phyloP scores from a whole-genome alignment of 2,113 vertebrate species.

The Cisticola juncidis region DNA sequence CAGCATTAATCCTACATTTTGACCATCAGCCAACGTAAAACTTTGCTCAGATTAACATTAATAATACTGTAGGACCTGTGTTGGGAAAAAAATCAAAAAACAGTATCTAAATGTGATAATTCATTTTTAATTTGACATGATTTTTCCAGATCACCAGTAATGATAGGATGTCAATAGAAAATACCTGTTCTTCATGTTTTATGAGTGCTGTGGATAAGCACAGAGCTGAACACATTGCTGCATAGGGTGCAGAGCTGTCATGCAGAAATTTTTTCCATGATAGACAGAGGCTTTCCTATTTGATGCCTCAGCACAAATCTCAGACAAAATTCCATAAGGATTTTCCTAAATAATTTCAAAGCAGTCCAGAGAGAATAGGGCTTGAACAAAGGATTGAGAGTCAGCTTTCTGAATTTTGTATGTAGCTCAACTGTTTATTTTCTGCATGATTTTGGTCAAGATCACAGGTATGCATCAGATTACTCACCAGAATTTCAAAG shows the following conservation, averaged over 20 bases:
- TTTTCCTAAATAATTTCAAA: not conserved
- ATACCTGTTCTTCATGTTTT: not conserved
- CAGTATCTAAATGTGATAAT: not conserved
- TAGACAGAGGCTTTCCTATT: not conserved
- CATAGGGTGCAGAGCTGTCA: not conserved
- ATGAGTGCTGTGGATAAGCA: not conserved
- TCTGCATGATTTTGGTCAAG: not conserved
- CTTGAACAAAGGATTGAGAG: not conserved
- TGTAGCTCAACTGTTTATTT: not conserved
- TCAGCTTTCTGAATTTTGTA: not conserved
- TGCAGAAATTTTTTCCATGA: not conserved
- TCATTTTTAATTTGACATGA: not conserved
- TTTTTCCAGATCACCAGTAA: not conserved
- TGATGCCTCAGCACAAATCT: not conserved
- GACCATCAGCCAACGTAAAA: slow-evolving; percentile 14
- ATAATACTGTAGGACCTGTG: not conserved
- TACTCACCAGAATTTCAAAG: not conserved
- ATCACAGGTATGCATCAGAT: not conserved
- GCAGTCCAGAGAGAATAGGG: not conserved
- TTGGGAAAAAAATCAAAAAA: not conserved
- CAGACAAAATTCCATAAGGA: not conserved
- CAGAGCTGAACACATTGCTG: not conserved
- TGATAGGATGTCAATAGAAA: not conserved
- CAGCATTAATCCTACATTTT: slow-evolving; percentile 39
- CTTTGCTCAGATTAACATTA: not conserved